Percentiles rank a stretch among this genome's conserved stretches.
phyloP scores from a whole-genome alignment of 2,113 vertebrate genomes.

The Paralichthys olivaceus region DNA sequence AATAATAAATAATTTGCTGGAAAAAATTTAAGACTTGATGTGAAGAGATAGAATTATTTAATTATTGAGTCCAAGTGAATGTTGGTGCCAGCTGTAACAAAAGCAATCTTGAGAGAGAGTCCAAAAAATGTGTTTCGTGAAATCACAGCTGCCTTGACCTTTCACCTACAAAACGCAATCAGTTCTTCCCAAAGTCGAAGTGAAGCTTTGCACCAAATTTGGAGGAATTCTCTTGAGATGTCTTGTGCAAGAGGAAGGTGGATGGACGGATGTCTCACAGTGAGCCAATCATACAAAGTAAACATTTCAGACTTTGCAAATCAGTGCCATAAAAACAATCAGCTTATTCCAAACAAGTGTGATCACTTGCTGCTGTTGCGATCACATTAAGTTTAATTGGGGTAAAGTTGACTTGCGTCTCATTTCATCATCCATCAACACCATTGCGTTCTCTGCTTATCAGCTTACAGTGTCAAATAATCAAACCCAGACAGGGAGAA shows the following conservation, averaged over 20 bases:
- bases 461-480: constrained; percentile 39
- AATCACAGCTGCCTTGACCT: neutral
- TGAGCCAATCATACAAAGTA: neutral
- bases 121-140: neutral
- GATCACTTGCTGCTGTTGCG: neutral
- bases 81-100: neutral
- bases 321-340: neutral
- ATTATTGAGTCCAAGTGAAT: neutral
- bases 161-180: neutral
- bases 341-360: neutral
- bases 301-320: constrained; percentile 1
- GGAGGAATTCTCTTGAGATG: neutral
- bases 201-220: neutral
- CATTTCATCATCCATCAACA: constrained; percentile 20
- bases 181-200: neutral
- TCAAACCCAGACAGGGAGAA: constrained; percentile 45
- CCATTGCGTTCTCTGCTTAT: constrained; percentile 31
- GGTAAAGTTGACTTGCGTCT: constrained; percentile 8
- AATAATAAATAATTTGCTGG: neutral
- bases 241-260: neutral
- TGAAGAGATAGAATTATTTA: neutral
- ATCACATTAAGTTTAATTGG: constrained; percentile 18
- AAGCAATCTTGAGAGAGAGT: neutral
- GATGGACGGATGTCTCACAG: neutral
- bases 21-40: too few species aligned